These are phyloP conservation scores for Macquaria ambigua DNA, from an alignment of 2,113 vertebrate species.

Conservation along the genomic window DNA sequence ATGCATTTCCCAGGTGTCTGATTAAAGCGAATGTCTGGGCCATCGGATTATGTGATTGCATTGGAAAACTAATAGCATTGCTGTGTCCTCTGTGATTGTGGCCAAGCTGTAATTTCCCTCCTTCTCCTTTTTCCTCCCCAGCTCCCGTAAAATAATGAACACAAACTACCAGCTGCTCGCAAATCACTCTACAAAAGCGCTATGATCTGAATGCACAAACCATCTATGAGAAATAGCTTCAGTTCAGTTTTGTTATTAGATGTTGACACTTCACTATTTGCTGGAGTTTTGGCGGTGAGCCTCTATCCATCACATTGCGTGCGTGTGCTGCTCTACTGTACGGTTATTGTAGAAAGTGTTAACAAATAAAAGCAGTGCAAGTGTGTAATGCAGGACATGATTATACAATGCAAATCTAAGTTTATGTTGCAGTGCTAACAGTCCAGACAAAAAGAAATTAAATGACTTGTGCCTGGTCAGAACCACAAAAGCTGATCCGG, in stretches of 20 bases:
- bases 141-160: slow-evolving; percentile 65
- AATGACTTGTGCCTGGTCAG: neutral
- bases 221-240: neutral
- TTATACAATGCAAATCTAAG: neutral
- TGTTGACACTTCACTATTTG: slow-evolving; percentile 14
- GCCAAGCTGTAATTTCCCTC: slow-evolving; percentile 66
- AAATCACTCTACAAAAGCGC: slow-evolving; percentile 34
- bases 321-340: neutral
- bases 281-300: slow-evolving; percentile 31
- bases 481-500: slow-evolving; percentile 7
- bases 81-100: slow-evolving; percentile 74
- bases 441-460: neutral
- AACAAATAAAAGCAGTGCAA: slow-evolving; percentile 11
- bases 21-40: slow-evolving; percentile 66
- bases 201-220: slow-evolving; percentile 12
- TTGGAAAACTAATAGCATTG: slow-evolving; percentile 61
- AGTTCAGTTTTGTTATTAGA: neutral
- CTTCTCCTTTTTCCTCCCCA: slow-evolving; percentile 43
- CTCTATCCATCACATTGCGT: slow-evolving; percentile 6
- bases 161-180: slow-evolving; percentile 60
- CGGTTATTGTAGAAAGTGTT: neutral
- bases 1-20: slow-evolving; percentile 75
- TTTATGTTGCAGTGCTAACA: neutral
- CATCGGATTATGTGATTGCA: slow-evolving; percentile 70
- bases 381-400: slow-evolving; percentile 7